Evolutionary conservation across 2,888 invertebrate species (phyloP), one percentile per base, ranked within the genome.

Genomic region (Actias luna): DNA sequence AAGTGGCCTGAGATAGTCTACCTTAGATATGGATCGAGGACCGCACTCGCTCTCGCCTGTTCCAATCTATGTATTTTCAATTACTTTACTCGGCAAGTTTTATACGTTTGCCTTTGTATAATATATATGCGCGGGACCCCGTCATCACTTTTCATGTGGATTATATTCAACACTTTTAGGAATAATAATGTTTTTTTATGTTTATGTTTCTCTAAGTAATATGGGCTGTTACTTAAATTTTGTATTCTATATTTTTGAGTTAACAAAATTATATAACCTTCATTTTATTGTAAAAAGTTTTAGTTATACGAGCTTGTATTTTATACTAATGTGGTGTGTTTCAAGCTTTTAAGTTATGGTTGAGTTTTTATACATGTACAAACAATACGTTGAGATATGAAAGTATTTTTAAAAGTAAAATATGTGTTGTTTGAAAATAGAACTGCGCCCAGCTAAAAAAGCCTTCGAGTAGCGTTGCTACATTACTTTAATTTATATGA

Each of bases 1-100:
- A 90, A 92, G 91, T 91, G 92, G 85, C 74, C 79, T 85, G 90
- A 78, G 87, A 91, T 91, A 90, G 89, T 88, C 89, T 82, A 87
- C 88, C 85, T 84, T 79, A 84, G 89, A 87, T 88, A 85, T 80
- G 83, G 81, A 87, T 85, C 85, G 79, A 69, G 77, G 79, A 71
- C 72, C 74, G 74, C 75, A 71, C 71, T 64, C 62, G 72, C 72
- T 72, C 74, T 77, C 74, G 70, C 63, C 78, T 78, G 75, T 77
- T 77, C 75, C 83, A 82, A 85, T 84, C 82, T 83, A 84, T 83
- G 77, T 82, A 77, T 82, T 83, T 86, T 80, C 84, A 85, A 87
- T 88, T 85, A 87, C 83, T 83, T 84, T 82, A 68, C 69, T 73
- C 74, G 69, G 63, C 67, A 72, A 73, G 70, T 67, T 64, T 72